Base-by-base conservation (phyloP, 1,140 invertebrate genomes). In the Asbolus verrucosus region DNA sequence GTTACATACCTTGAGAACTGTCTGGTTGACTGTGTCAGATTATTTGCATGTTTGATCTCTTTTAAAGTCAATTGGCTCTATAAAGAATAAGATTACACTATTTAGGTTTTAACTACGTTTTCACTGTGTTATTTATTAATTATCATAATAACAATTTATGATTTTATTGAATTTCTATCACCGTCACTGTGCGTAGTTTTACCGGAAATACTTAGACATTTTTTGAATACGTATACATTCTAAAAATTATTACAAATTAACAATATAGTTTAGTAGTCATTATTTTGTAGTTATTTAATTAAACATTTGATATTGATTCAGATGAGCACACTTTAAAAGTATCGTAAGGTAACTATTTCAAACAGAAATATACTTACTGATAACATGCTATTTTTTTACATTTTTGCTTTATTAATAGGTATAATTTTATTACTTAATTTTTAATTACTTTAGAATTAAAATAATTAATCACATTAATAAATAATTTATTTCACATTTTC, bases 1-100 rank as follows among this genome's bases (percentile, higher is more conserved):
- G 46, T 54, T 54, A 54, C 46, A 54, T 54, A 31, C 19, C 46
- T 54, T 54, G 46, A 54, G 46, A 54, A 54, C 46, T 54, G 46
- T 54, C 19, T 24, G 33, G 11, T 27, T 19, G 19, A 19, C 19
- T 54, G 21, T 54, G 8, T n/a, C 19, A n/a, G n/a, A n/a, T n/a
- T n/a, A 54, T 19, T 27, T 54, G 11, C 33, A 36, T 36, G 33
- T 36, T 36, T 27, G 46, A 14, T 54, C 46, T 27, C 39, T 43
- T 41, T n/a, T n/a, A n/a, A 41, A 19, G 18, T 9, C 11, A 54
- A 54, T 27, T 54, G 11, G 46, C 27, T 54, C 27, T 21, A 54
- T 54, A 27, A 54, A 24, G 9, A 16, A 9, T 16, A 43, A 16
- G 16, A 16, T 4, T 5, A 18, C 15, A 15, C 11, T 31, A 27